Percentiles rank a stretch among this genome's conserved stretches.
phyloP scores from a whole-genome alignment of 2,888 invertebrate species.

The Theodoxus fluviatilis region DNA sequence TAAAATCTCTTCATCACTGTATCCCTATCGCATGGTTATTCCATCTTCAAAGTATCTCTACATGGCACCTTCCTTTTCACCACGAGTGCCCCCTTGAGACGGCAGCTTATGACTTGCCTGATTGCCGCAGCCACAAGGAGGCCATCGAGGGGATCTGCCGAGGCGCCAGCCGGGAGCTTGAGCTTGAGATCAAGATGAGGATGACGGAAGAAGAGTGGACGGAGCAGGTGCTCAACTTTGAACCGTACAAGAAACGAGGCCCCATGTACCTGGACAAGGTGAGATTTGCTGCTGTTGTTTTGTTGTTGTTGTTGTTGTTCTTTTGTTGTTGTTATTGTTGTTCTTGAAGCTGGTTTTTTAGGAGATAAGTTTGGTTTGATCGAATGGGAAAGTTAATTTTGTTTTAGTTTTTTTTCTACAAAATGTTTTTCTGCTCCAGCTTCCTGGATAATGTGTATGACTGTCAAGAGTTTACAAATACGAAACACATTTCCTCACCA shows the following conservation, averaged over 20 bases:
- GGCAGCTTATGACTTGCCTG: background rate
- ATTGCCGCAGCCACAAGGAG: conserved; percentile 52
- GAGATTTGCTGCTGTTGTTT: too few species aligned
- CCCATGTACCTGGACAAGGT: conserved; percentile 63
- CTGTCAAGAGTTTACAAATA: background rate
- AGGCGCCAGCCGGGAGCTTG: conserved; percentile 62
- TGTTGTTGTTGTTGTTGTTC: background rate
- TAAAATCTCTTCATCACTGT: too few species aligned
- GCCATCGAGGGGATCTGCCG: conserved; percentile 64
- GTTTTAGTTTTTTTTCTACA: too few species aligned
- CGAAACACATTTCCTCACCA: background rate
- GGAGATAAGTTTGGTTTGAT: too few species aligned
- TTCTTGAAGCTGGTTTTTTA: background rate
- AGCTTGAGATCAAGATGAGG: conserved; percentile 64
- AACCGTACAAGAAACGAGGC: conserved; percentile 64
- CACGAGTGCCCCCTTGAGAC: too few species aligned
- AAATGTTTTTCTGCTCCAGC: too few species aligned
- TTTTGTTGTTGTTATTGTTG: background rate
- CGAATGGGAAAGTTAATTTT: too few species aligned
- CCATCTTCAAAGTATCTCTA: too few species aligned
- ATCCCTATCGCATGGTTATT: too few species aligned
- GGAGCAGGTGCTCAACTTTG: conserved; percentile 65
- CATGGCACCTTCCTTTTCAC: too few species aligned
- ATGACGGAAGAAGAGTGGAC: conserved; percentile 66
- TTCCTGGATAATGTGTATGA: background rate